Evolutionary conservation across 1,140 invertebrate species (phyloP).

Genomic region (Helicoverpa zea): DNA sequence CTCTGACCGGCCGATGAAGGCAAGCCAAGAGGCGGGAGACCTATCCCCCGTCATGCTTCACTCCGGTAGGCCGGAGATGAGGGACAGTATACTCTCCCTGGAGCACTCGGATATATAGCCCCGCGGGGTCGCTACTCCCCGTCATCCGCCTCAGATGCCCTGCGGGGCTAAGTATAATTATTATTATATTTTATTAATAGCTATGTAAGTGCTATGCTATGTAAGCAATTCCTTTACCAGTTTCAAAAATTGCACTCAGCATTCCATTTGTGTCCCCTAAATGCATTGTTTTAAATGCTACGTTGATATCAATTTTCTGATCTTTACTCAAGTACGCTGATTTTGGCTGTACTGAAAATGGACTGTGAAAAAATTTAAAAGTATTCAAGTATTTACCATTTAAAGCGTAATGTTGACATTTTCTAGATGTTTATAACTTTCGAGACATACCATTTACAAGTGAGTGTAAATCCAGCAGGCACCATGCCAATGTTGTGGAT

Average conservation of each 20-base stretch:
- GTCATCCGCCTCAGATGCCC: no score
- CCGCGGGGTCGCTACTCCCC: no score
- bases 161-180: no score
- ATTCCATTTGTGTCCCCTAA: conserved; percentile 64
- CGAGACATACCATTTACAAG: conserved; percentile 68
- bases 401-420: background rate
- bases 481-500: conserved; percentile 72
- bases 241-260: conserved; percentile 72
- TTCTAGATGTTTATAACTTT: conserved; percentile 5
- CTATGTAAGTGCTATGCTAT: no score
- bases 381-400: background rate
- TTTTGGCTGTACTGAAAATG: conserved; percentile 75
- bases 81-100: no score
- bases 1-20: no score
- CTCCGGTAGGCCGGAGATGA: no score
- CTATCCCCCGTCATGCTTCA: no score
- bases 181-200: no score
- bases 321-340: conserved; percentile 69
- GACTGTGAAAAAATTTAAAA: conserved; percentile 62
- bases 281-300: conserved; percentile 77
- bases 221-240: conserved; percentile 60
- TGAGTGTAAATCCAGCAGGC: conserved; percentile 70
- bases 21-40: no score
- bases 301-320: conserved; percentile 70
- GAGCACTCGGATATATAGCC: no score